Evolutionary conservation across 2,797 vertebrate species (phyloP).

Genomic region (Malacoctenus gilli): DNA sequence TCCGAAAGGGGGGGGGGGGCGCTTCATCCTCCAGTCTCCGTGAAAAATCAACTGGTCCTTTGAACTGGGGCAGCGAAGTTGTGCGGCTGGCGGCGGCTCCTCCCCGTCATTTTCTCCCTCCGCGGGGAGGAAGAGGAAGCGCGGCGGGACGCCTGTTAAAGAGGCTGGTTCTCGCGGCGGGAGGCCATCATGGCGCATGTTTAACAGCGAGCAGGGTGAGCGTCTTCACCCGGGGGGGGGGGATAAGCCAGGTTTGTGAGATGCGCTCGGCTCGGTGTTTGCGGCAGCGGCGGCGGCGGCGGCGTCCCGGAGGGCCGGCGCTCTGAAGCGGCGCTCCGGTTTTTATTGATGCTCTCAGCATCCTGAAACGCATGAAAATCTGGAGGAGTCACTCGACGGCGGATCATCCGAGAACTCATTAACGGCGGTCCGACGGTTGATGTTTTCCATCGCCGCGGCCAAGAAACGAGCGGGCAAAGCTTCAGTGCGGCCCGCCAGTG

Average conservation of each 20-base stretch:
- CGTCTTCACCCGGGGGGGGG: background rate
- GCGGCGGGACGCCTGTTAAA: conserved; percentile 34
- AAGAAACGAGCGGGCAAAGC: no score
- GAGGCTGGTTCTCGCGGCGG: conserved; percentile 18
- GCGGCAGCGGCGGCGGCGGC: no score
- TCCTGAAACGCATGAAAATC: no score
- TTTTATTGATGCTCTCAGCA: background rate
- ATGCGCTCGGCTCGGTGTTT: background rate
- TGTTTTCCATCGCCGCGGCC: no score
- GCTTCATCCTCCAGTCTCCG: conserved; percentile 7
- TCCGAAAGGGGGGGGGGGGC: background rate
- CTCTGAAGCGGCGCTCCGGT: background rate
- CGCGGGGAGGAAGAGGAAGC: background rate
- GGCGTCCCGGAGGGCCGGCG: background rate
- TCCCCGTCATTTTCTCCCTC: conserved; percentile 19
- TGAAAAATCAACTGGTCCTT: conserved; percentile 25
- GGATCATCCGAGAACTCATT: no score
- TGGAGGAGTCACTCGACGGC: no score
- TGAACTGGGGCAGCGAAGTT: conserved; percentile 25
- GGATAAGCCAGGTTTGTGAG: conserved; percentile 5
- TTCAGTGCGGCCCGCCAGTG: no score
- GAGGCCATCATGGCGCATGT: background rate
- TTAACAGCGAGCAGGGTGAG: conserved; percentile 21
- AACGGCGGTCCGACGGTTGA: no score
- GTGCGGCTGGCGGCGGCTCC: conserved; percentile 7